Evolutionary conservation across 2,113 vertebrate species (phyloP).

Genomic region (Engystomops pustulosus): DNA sequence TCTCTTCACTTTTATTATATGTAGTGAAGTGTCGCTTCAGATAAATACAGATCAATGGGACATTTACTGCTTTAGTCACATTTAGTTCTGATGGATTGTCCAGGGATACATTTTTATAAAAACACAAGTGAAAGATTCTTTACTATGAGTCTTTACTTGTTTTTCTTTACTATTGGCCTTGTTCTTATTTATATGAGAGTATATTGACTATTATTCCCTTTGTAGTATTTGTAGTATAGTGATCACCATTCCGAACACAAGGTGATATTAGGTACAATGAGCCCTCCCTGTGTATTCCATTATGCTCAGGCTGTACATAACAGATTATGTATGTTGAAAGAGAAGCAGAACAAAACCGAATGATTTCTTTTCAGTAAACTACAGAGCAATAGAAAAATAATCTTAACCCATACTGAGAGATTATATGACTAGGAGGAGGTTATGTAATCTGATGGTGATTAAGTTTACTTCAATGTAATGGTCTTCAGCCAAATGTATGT

Average conservation of each 20-base stretch:
- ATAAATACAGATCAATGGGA: slow-evolving; percentile 58
- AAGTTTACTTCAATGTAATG: not conserved
- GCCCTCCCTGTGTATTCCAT: not conserved
- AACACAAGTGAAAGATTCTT: not conserved
- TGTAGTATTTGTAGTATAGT: not conserved
- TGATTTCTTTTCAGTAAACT: not conserved
- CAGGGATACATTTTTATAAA: slow-evolving; percentile 21
- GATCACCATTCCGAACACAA: too few species aligned
- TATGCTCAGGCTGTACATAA: not conserved
- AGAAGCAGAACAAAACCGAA: not conserved
- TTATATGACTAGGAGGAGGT: not conserved
- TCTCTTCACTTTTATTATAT: slow-evolving; percentile 59
- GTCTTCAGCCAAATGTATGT: too few species aligned
- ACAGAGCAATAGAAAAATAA: not conserved
- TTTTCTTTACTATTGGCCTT: not conserved
- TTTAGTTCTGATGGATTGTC: slow-evolving; percentile 60
- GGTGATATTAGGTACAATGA: not conserved
- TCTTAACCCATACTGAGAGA: not conserved
- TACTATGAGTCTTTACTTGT: too few species aligned
- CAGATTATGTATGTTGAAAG: not conserved
- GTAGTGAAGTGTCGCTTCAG: slow-evolving; percentile 51
- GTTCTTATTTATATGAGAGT: too few species aligned
- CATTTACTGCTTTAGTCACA: slow-evolving; percentile 55
- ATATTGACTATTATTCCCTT: too few species aligned
- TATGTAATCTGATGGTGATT: not conserved